Conservation (phyloP, 2,113 vertebrate genomes). For the Rhegmatorhina hoffmannsi region DNA sequence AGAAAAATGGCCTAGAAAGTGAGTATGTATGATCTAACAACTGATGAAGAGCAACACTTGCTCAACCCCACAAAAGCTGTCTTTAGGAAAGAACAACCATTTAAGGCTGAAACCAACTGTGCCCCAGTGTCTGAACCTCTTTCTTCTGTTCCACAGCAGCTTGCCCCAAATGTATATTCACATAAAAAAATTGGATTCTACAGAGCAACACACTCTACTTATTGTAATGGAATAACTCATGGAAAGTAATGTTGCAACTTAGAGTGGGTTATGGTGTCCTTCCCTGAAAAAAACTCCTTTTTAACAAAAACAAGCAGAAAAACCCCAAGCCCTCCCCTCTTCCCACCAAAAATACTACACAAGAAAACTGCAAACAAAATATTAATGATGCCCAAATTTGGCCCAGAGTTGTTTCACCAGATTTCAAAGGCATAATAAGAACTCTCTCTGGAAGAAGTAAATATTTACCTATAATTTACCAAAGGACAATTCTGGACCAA, state of each 20-base stretch:
- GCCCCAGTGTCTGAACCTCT: slow-evolving; percentile 64
- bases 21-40: neutral
- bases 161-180: slow-evolving; percentile 78
- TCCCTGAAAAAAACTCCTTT: slow-evolving; percentile 75
- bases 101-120: neutral
- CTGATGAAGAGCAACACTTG: neutral
- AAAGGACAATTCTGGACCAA: slow-evolving; percentile 77
- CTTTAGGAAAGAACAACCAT: neutral
- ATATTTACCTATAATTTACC: slow-evolving; percentile 48
- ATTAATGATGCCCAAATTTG: slow-evolving; percentile 72
- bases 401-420: slow-evolving; percentile 73
- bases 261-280: slow-evolving; percentile 81
- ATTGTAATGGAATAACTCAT: slow-evolving; percentile 80
- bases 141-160: slow-evolving; percentile 80
- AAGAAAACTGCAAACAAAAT: slow-evolving; percentile 65
- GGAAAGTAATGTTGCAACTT: slow-evolving; percentile 82
- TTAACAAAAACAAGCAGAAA: slow-evolving; percentile 59
- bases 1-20: neutral
- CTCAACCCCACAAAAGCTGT: neutral
- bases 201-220: slow-evolving; percentile 75
- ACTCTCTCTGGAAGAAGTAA: slow-evolving; percentile 11
- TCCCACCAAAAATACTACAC: slow-evolving; percentile 49
- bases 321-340: slow-evolving; percentile 49
- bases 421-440: slow-evolving; percentile 37
- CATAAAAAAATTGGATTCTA: slow-evolving; percentile 73